Conservation (phyloP, 2,113 vertebrate species). For the Erythrocercus mccallii region DNA sequence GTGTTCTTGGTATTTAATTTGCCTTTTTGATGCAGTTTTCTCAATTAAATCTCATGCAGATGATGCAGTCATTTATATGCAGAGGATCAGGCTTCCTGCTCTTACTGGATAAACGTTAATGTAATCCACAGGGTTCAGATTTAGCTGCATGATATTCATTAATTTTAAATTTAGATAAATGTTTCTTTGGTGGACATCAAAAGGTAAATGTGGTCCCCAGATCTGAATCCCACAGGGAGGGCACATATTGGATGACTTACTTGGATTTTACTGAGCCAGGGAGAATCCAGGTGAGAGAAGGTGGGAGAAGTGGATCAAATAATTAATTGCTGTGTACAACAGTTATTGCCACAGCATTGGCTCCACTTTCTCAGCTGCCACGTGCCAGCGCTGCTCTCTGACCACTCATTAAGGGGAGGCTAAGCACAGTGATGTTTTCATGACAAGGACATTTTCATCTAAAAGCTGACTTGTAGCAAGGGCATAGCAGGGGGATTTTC, state of each 20-base stretch:
- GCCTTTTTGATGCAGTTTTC: conserved; percentile 55
- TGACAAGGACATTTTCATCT: not conserved
- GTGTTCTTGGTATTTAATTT: conserved; percentile 63
- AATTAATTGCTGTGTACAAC: not conserved
- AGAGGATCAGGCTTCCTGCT: conserved; percentile 28
- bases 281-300: not conserved
- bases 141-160: conserved; percentile 50
- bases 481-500: not conserved
- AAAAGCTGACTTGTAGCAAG: rapidly evolving
- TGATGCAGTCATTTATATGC: conserved; percentile 58
- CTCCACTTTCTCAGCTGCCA: not conserved
- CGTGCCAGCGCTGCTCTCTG: not conserved
- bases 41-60: conserved; percentile 56
- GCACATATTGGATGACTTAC: not conserved
- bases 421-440: not conserved
- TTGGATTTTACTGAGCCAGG: not conserved
- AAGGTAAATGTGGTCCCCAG: conserved; percentile 3
- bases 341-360: not conserved
- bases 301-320: not conserved
- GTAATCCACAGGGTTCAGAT: conserved; percentile 47
- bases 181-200: conserved; percentile 29
- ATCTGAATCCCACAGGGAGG: not conserved
- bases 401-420: not conserved
- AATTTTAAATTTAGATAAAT: conserved; percentile 56
- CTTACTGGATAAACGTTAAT: conserved; percentile 59